Conservation (phyloP, 2,888 invertebrate species). For the Isoperla grammatica region DNA sequence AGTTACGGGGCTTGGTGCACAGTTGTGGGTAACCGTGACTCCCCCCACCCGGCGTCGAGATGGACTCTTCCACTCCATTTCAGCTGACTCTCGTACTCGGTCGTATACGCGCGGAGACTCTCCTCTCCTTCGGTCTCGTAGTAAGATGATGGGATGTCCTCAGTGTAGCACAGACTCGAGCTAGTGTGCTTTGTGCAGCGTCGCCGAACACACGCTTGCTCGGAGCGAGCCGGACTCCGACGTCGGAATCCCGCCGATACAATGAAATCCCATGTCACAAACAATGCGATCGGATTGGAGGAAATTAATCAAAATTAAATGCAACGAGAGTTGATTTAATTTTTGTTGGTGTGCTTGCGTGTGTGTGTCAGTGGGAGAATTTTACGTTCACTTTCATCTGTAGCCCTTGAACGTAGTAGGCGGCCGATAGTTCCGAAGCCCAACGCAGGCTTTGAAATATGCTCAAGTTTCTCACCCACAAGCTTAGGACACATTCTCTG, state of each 20-base stretch:
- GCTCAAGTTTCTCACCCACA: constrained; percentile 81
- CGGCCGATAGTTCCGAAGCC: constrained; percentile 36
- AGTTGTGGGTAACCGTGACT: constrained; percentile 19
- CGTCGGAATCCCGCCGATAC: neutral
- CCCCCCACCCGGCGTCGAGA: constrained; percentile 41
- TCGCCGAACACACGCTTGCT: constrained; percentile 11
- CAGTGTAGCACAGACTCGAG: constrained; percentile 12
- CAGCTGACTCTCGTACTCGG: constrained; percentile 49
- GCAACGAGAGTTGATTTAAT: neutral
- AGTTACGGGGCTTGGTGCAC: neutral
- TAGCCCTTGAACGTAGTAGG: neutral
- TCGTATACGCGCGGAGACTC: constrained; percentile 22
- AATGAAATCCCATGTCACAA: neutral
- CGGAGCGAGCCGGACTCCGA: constrained; percentile 9
- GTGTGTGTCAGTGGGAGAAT: constrained; percentile 32
- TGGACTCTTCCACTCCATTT: constrained; percentile 46
- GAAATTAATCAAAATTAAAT: too few relatives aligned
- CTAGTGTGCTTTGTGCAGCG: constrained; percentile 22
- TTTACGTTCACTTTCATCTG: constrained; percentile 27
- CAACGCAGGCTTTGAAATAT: constrained; percentile 53
- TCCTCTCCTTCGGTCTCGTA: constrained; percentile 40
- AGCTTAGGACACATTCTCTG: constrained; percentile 78
- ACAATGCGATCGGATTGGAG: neutral
- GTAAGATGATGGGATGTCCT: constrained; percentile 35
- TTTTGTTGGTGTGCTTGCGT: constrained; percentile 1